Evolutionary conservation across 2,888 invertebrate genomes (phyloP), one percentile per base, ranked within the genome.

Genomic region (Oeneis ivallda): DNA sequence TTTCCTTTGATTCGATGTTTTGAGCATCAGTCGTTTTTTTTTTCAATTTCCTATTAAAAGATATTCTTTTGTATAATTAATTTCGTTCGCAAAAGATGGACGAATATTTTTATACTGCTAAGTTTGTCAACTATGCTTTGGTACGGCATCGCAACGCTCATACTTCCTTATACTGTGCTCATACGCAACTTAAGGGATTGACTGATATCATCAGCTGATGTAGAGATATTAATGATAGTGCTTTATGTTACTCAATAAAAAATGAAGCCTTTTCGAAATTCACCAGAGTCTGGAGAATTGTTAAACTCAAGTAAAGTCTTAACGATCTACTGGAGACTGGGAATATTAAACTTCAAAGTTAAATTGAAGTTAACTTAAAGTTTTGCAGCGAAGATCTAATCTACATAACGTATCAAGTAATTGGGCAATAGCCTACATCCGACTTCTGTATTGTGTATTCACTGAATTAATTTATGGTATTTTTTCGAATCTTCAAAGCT

Each of bases 1-100:
- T 56, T 56, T 41, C 19, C 41, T 56, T 56, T 56, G 56, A 56
- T 56, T 5, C 8, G 17, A 41, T 39, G 56, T 56, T 56, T 56
- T 56, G 56, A 19, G 41, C 19, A 56, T 17, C 19, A 13, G 17
- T 54, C 11, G 54, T 19, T 56, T 56, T 54, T 54, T 41, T 50
- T 19, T 41, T 11, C 0, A 19, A 17, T 7, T 56, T 56, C 19
- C 17, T 17, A 34, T 11, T 17, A 17, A 4, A 11, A 49, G 5
- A 19, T 49, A 7, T 15, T 49, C 19, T 19, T 5, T 4, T 49
- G 49, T 10, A 19, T 49, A 10, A 19, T 4, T 49, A 19, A 47
- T 47, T 9, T 47, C 17, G 43, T 43, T 43, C 6, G 26, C 5
- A 26, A 26, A 11, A 41, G 11, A 41, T n/a, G 41, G 41, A 41